These are phyloP conservation scores for Tetragonula carbonaria DNA, from an alignment of 2,888 invertebrate species.

Conservation along the genomic window DNA sequence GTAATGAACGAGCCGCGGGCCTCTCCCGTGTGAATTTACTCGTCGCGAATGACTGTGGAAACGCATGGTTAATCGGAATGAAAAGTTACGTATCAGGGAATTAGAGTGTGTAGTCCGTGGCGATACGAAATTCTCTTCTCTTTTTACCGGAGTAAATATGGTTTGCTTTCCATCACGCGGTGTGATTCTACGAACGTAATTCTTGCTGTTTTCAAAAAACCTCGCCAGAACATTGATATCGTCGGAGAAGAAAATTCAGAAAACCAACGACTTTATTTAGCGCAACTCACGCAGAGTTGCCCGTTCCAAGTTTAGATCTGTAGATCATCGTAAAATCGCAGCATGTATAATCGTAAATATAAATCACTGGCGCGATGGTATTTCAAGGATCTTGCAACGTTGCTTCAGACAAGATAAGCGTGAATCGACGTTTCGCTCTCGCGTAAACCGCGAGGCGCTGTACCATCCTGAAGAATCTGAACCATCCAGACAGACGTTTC, in stretches of 20 bases:
- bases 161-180: no score
- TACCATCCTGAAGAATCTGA: not conserved
- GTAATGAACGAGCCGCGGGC: not conserved
- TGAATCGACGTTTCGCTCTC: not conserved
- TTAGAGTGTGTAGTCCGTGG: no score
- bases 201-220: not conserved
- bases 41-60: not conserved
- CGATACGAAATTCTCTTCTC: not conserved
- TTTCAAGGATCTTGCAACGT: not conserved
- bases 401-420: not conserved
- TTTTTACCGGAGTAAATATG: not conserved
- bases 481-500: not conserved
- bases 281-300: not conserved
- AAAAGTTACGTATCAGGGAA: not conserved
- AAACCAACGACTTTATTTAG: not conserved
- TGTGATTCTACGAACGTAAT: not conserved
- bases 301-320: not conserved
- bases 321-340: no score
- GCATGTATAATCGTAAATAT: no score
- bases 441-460: not conserved
- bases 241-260: not conserved
- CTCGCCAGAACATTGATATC: not conserved
- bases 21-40: not conserved
- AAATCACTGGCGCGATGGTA: no score
- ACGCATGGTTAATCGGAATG: not conserved